Base-by-base conservation (phyloP, 2,113 vertebrate species). In the Colossoma macropomum region DNA sequence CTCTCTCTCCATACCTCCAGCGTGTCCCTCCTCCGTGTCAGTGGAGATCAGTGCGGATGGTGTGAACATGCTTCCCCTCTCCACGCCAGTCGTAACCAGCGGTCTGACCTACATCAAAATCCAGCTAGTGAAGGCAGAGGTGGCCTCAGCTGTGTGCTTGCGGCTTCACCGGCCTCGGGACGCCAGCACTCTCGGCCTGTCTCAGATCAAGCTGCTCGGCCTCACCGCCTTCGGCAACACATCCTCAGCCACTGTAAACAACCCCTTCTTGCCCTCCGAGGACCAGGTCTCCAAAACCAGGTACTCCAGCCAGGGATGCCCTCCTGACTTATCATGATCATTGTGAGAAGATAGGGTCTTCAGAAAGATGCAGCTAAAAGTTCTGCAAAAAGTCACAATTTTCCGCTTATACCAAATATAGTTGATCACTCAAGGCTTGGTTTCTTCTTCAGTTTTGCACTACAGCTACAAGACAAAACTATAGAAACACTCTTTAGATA, bases 271-370 rank as follows among this genome's bases (percentile, higher is more conserved):
- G 84, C 98, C 98, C 11, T 98, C 98, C 19, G 98, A 99, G 93
- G 98, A 99, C 92, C 98, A 99, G 84, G 98, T 99, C 76, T 99
- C 98, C 63, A 99, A 99, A 95, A 99, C 98, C 70, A 99, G 98
- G 98, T 99, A 77, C 59, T 1, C 8, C 68, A 2, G 9, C 34
- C 32, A 27, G 19, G 7, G 19, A 81, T 10, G 13, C 25, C 10
- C 1, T 69, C 13, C 6, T 32, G 34, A 11, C 11, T 2, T 23
- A 6, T 23, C 19, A 56, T 17, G 1, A 21, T 21, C 34, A 38
- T 7, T 38, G 7, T 38, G n/a, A n/a, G n/a, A n/a, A n/a, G n/a
- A n/a, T n/a, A n/a, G n/a, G n/a, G n/a, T n/a, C n/a, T n/a, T n/a
- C n/a, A n/a, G n/a, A n/a, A n/a, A n/a, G n/a, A n/a, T n/a, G n/a